These are phyloP conservation scores for Bos indicus DNA, from an alignment of 2,113 vertebrate species.

Conservation along the genomic window DNA sequence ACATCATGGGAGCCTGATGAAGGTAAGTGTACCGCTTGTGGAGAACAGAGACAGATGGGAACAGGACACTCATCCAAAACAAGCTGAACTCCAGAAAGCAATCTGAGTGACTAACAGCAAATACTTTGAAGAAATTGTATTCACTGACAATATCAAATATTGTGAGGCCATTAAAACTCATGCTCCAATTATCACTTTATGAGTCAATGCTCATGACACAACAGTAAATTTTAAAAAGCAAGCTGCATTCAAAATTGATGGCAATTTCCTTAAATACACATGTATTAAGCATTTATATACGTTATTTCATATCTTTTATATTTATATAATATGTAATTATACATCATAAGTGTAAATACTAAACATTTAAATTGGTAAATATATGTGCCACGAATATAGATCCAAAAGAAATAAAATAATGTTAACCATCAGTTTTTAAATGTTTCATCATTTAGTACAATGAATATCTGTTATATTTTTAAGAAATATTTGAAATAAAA, in stretches of 20 bases:
- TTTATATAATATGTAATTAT: neutral
- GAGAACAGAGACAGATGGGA: neutral
- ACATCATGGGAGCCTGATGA: neutral
- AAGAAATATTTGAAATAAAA: neutral
- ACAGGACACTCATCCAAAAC: neutral
- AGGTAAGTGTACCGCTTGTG: neutral
- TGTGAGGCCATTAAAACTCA: neutral
- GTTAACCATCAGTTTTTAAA: neutral
- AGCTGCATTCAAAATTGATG: neutral
- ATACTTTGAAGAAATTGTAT: neutral
- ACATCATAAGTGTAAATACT: neutral
- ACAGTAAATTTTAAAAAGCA: neutral
- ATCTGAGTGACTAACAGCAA: neutral
- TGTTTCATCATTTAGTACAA: neutral
- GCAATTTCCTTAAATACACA: neutral
- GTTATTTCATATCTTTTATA: neutral
- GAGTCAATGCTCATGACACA: neutral
- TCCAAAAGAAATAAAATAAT: neutral
- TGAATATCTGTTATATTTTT: neutral
- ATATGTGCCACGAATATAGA: neutral
- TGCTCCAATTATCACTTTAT: neutral
- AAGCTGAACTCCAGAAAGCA: neutral
- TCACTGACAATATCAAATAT: neutral
- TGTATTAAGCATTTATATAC: neutral
- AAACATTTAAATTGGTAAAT: neutral